phyloP scores from a whole-genome alignment of 2,797 vertebrate species.

The Neostethus bicornis region DNA sequence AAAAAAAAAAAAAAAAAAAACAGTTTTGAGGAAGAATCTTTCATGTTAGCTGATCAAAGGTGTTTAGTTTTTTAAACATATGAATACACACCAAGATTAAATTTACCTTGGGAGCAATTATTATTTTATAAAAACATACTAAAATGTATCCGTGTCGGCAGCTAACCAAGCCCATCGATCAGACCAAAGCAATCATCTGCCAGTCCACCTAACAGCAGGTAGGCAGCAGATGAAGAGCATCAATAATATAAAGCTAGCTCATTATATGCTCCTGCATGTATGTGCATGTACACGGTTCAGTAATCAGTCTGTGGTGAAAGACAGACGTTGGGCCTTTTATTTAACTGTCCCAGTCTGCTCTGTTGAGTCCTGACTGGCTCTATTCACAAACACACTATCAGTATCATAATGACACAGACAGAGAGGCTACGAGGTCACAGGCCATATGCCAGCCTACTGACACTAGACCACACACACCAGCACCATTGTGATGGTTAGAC shows the following conservation, averaged over 20 bases:
- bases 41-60: too few species aligned
- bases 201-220: constrained; percentile 77
- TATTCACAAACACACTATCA: constrained; percentile 68
- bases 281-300: constrained; percentile 45
- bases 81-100: too few species aligned
- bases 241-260: constrained; percentile 83
- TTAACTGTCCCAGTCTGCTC: constrained; percentile 48
- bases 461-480: constrained; percentile 57
- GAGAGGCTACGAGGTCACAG: constrained; percentile 72
- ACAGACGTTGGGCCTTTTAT: constrained; percentile 71
- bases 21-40: too few species aligned
- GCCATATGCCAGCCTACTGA: constrained; percentile 74
- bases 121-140: too few species aligned
- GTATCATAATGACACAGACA: constrained; percentile 75
- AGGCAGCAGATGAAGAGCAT: constrained; percentile 71
- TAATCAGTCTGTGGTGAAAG: constrained; percentile 74
- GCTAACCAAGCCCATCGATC: constrained; percentile 23
- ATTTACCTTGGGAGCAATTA: too few species aligned
- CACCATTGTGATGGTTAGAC: constrained; percentile 63
- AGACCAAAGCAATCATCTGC: constrained; percentile 12
- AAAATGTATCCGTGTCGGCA: constrained; percentile 3
- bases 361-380: constrained; percentile 68
- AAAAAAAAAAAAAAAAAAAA: too few species aligned
- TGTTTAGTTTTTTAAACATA: too few species aligned
- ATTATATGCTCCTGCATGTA: constrained; percentile 68